Evolutionary conservation across 2,797 vertebrate genomes (phyloP).

Genomic region (Channa striata): DNA sequence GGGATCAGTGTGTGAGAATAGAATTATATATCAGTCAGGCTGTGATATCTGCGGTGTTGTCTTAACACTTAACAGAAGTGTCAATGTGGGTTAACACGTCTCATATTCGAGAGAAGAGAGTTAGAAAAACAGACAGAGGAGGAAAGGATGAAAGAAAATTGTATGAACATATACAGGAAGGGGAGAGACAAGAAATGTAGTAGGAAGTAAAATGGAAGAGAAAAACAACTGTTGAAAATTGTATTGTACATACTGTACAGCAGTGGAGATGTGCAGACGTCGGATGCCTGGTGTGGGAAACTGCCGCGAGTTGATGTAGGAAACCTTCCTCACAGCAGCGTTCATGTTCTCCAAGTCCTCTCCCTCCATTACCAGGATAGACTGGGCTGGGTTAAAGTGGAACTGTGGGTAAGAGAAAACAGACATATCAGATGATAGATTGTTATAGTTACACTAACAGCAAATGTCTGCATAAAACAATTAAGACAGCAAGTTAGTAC

Average conservation of each 20-base stretch:
- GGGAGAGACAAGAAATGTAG: not conserved
- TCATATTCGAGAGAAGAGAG: conserved; percentile 8
- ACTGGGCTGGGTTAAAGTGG: conserved; percentile 98
- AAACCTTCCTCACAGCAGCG: conserved; percentile 91
- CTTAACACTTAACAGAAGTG: conserved; percentile 42
- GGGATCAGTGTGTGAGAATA: conserved; percentile 31
- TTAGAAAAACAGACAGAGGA: not conserved
- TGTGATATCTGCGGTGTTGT: conserved; percentile 53
- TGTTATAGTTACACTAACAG: not conserved
- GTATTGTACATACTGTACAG: conserved; percentile 89
- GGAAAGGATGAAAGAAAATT: not conserved
- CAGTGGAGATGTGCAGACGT: conserved; percentile 90
- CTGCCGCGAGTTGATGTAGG: conserved; percentile 97
- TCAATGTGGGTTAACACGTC: conserved; percentile 32
- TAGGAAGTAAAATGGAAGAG: not conserved
- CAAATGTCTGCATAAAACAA: not conserved
- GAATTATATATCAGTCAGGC: conserved; percentile 45
- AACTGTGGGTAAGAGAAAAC: conserved; percentile 83
- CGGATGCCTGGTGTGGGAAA: conserved; percentile 92
- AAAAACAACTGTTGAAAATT: not conserved
- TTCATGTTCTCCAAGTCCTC: conserved; percentile 95
- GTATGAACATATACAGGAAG: not conserved
- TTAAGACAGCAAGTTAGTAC: too few species aligned
- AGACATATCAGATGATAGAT: conserved; percentile 11
- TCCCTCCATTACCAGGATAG: conserved; percentile 95